Evolutionary conservation across 1,140 invertebrate genomes (phyloP).

Genomic region (Onthophagus taurus): DNA sequence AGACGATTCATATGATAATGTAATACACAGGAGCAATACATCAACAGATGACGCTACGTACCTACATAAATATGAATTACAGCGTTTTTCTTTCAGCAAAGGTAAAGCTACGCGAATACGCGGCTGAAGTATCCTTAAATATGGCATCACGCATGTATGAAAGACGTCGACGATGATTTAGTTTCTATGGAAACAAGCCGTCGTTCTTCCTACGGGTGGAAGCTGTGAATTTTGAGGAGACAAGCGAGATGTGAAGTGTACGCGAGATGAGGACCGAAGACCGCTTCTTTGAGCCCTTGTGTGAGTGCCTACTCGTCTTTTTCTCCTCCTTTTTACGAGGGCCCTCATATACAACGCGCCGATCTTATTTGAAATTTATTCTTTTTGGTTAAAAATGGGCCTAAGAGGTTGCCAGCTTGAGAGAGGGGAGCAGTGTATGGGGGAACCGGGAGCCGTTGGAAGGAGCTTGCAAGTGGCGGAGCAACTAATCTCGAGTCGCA

Average conservation of each 20-base stretch:
- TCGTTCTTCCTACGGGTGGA: slow-evolving; percentile 5
- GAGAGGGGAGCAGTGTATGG: background rate
- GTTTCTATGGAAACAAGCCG: slow-evolving; percentile 25
- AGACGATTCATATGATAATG: slow-evolving; percentile 16
- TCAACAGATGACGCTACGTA: slow-evolving; percentile 12
- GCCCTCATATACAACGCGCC: slow-evolving; percentile 24
- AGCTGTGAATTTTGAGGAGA: slow-evolving; percentile 25
- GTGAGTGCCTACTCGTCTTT: too few relatives aligned
- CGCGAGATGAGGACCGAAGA: slow-evolving; percentile 10
- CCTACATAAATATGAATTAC: slow-evolving; percentile 11
- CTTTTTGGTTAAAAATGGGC: slow-evolving; percentile 29
- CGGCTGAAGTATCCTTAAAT: slow-evolving; percentile 16
- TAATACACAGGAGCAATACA: slow-evolving; percentile 4
- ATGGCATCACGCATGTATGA: slow-evolving; percentile 15
- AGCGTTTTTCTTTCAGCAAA: slow-evolving; percentile 11
- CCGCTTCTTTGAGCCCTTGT: too few relatives aligned
- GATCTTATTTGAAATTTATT: slow-evolving; percentile 31
- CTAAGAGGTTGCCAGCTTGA: slow-evolving; percentile 23
- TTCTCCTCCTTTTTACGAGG: slow-evolving; percentile 19
- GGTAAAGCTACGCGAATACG: too few relatives aligned
- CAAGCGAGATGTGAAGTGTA: slow-evolving; percentile 16
- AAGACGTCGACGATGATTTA: slow-evolving; percentile 20
- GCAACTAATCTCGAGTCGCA: slow-evolving; percentile 30
- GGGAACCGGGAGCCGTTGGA: slow-evolving; percentile 6
- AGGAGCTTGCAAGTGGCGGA: slow-evolving; percentile 16